Percentiles rank a stretch among this genome's conserved stretches.
phyloP scores from a whole-genome alignment of 2,797 vertebrate species.

The Manis javanica region DNA sequence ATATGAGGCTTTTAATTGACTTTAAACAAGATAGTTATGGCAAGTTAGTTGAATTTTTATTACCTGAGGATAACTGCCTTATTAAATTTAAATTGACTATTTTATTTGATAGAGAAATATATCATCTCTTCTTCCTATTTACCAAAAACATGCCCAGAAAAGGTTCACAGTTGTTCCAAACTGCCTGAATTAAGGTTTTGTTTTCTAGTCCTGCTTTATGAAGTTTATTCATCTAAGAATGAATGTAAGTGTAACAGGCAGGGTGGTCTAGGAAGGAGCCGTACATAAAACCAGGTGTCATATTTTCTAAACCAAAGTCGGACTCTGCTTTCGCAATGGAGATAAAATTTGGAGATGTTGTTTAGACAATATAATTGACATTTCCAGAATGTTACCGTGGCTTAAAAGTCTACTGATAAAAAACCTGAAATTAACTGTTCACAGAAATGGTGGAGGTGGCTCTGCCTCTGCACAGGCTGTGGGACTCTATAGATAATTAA shows the following conservation, averaged over 20 bases:
- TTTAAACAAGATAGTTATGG: slow-evolving; percentile 85
- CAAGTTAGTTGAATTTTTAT: slow-evolving; percentile 86
- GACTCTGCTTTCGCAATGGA: not conserved
- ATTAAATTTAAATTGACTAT: slow-evolving; percentile 86
- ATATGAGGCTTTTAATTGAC: slow-evolving; percentile 85
- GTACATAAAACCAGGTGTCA: not conserved
- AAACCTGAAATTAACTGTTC: not conserved
- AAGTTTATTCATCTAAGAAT: slow-evolving; percentile 8
- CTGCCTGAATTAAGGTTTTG: not conserved
- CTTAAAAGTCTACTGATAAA: not conserved
- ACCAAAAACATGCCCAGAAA: slow-evolving; percentile 54
- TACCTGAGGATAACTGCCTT: slow-evolving; percentile 83
- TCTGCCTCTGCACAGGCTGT: not conserved
- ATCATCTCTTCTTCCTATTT: slow-evolving; percentile 58
- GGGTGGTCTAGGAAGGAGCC: not conserved
- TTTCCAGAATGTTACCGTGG: not conserved
- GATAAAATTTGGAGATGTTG: not conserved
- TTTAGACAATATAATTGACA: not conserved
- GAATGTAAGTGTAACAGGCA: not conserved
- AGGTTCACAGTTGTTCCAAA: slow-evolving; percentile 7
- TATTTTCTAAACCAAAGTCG: not conserved
- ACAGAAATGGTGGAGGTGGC: not conserved
- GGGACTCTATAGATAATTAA: not conserved
- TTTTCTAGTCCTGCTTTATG: slow-evolving; percentile 33
- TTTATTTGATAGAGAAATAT: slow-evolving; percentile 78